Evolutionary conservation across 1,140 invertebrate genomes (phyloP).

Genomic region (Gonatopus flavifemur): DNA sequence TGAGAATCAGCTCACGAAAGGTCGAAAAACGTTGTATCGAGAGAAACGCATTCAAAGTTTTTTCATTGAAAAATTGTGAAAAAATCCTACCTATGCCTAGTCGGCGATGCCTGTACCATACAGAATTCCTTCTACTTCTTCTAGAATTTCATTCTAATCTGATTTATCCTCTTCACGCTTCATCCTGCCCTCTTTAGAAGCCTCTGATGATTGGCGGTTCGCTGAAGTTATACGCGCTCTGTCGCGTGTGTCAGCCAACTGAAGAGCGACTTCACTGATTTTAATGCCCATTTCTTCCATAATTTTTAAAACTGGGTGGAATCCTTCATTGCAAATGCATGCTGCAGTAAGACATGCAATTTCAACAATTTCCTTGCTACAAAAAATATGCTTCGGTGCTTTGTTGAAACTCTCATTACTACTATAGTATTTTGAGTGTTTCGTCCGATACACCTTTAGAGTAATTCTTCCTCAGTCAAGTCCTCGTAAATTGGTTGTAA

Average conservation of each 20-base stretch:
- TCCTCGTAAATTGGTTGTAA: neutral
- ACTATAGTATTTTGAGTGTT: slow-evolving; percentile 37
- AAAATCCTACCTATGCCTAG: no score
- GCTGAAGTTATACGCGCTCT: neutral
- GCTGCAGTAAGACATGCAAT: slow-evolving; percentile 14
- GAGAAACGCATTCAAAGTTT: no score
- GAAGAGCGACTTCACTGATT: neutral
- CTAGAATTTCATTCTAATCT: no score
- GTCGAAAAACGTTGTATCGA: no score
- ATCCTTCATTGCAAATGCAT: slow-evolving; percentile 23
- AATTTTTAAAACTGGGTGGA: slow-evolving; percentile 12
- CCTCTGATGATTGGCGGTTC: no score
- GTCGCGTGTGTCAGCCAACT: neutral
- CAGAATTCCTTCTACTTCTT: no score
- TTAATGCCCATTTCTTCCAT: slow-evolving; percentile 14
- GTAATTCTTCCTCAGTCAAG: neutral
- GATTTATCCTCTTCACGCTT: no score
- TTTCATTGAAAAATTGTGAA: no score
- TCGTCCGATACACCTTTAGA: no score
- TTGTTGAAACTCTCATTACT: slow-evolving; percentile 21
- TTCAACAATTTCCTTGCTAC: slow-evolving; percentile 15
- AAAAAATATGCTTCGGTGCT: slow-evolving; percentile 16
- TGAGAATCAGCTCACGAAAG: no score
- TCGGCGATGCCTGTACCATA: no score
- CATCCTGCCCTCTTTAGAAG: no score